Conservation (phyloP, 2,888 invertebrate species). For the Notocelia uddmanniana region DNA sequence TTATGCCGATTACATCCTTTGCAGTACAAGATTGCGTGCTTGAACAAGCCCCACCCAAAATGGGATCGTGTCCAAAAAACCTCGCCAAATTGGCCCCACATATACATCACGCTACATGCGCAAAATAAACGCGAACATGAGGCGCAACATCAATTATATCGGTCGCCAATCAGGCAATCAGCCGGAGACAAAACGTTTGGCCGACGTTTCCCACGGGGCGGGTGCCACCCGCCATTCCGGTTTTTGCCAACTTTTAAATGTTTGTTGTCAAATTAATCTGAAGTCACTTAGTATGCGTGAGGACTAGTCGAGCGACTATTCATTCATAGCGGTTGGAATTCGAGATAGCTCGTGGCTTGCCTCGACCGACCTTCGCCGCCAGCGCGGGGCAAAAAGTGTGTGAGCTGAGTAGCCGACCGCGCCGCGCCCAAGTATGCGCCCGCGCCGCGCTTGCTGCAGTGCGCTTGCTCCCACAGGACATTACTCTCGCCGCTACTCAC, state of each 20-base stretch:
- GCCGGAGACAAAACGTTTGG: conserved; percentile 72
- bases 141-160: conserved; percentile 48
- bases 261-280: conserved; percentile 86
- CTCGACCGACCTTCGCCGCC: conserved; percentile 75
- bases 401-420: conserved; percentile 60
- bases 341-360: conserved; percentile 80
- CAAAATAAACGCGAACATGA: conserved; percentile 44
- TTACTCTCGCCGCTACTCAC: conserved; percentile 13
- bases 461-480: conserved; percentile 29
- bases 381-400: conserved; percentile 65
- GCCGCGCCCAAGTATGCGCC: conserved; percentile 70
- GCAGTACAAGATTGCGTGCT: conserved; percentile 54
- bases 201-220: conserved; percentile 78
- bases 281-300: conserved; percentile 78
- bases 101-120: conserved; percentile 57
- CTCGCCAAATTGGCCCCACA: conserved; percentile 65
- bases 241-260: conserved; percentile 80
- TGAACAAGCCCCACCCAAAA: conserved; percentile 49
- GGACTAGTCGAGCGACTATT: conserved; percentile 81
- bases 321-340: conserved; percentile 84
- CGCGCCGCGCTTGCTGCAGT: conserved; percentile 49
- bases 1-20: conserved; percentile 37
- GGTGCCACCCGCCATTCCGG: conserved; percentile 77
- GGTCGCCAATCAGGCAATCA: conserved; percentile 73
- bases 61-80: conserved; percentile 58